Conservation (phyloP, 1,140 invertebrate genomes). For the Elysia chlorotica region DNA sequence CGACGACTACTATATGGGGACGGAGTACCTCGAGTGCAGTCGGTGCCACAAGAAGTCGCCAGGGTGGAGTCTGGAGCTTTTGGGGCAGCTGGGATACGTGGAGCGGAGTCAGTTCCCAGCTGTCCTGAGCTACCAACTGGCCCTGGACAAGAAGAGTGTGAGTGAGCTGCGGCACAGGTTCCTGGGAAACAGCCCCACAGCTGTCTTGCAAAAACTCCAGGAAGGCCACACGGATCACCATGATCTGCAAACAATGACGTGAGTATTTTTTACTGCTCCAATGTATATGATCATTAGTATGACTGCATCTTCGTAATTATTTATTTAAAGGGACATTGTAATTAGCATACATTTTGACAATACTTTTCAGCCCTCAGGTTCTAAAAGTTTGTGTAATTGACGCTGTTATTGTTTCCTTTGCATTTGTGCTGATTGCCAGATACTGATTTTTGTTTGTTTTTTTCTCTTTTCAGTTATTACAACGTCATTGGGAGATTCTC, state of each 20-base stretch:
- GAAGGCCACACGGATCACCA: slow-evolving; percentile 13
- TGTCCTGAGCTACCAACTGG: not conserved
- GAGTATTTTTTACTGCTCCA: slow-evolving; percentile 17
- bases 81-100: no score
- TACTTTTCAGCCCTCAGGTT: no score
- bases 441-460: not conserved
- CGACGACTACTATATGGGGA: not conserved
- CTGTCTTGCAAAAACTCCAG: slow-evolving; percentile 15
- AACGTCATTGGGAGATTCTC: not conserved
- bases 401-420: no score
- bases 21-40: not conserved
- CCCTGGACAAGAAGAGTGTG: not conserved
- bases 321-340: no score
- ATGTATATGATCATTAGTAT: no score
- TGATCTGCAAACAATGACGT: not conserved
- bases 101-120: slow-evolving; percentile 12
- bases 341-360: no score
- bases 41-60: not conserved
- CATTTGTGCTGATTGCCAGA: no score
- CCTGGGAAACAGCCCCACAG: slow-evolving; percentile 29
- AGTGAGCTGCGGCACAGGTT: slow-evolving; percentile 13
- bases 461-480: not conserved
- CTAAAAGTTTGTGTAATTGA: no score
- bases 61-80: no score
- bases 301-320: no score